Evolutionary conservation across 2,113 vertebrate species (phyloP).

Genomic region (Sapayoa aenigma): DNA sequence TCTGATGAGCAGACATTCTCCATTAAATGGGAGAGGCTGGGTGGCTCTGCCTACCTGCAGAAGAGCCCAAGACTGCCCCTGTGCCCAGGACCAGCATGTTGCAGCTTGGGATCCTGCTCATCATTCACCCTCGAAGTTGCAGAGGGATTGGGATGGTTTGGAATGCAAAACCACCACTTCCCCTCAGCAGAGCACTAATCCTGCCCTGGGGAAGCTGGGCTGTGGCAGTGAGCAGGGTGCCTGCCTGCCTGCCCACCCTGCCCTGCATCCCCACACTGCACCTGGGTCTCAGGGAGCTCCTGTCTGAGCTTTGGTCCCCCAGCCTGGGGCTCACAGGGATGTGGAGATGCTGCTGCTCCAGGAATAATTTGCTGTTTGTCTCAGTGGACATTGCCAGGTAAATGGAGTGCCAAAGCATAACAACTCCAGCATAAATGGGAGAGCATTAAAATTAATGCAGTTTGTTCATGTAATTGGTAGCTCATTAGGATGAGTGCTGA

Average conservation of each 20-base stretch:
- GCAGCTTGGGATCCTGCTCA: neutral
- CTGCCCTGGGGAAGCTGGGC: neutral
- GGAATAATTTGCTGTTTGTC: constrained; percentile 7
- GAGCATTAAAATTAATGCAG: constrained; percentile 34
- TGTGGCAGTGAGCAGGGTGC: neutral
- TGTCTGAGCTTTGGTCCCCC: neutral
- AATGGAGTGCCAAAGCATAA: constrained; percentile 46
- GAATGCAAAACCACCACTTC: neutral
- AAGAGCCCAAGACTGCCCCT: neutral
- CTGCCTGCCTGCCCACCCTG: neutral
- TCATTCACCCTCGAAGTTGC: rapidly evolving
- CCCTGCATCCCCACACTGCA: rapidly evolving
- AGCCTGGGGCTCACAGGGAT: neutral
- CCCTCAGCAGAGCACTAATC: neutral
- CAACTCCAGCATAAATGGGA: neutral
- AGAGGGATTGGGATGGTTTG: neutral
- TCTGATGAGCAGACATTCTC: neutral
- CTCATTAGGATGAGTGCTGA: constrained; percentile 21
- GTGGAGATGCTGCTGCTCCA: neutral
- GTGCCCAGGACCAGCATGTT: neutral
- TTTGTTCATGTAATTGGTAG: constrained; percentile 46
- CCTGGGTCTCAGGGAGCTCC: neutral
- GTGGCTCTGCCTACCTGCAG: neutral
- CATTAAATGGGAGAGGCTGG: neutral
- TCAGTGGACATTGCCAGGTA: constrained; percentile 11